Evolutionary conservation across 2,888 invertebrate genomes (phyloP).

Genomic region (Pteria penguin): DNA sequence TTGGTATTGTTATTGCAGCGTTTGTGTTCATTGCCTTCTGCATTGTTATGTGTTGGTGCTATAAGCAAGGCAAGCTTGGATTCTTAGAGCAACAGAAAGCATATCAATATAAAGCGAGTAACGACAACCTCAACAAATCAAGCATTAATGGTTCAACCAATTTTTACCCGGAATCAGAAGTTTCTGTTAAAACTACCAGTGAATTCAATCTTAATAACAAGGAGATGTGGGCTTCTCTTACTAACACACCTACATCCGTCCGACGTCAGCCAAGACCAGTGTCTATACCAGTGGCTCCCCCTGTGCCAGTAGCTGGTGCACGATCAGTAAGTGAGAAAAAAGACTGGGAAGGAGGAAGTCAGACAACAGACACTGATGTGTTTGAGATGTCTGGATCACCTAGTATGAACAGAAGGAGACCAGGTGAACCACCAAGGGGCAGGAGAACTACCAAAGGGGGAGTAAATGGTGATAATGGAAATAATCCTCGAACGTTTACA

Average conservation of each 20-base stretch:
- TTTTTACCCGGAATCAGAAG: not conserved
- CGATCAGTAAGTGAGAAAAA: slow-evolving; percentile 1
- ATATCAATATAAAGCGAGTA: slow-evolving; percentile 14
- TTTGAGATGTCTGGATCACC: not conserved
- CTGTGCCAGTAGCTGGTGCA: not conserved
- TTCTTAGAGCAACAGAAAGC: slow-evolving; percentile 4
- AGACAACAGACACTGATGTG: slow-evolving; percentile 6
- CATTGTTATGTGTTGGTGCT: slow-evolving; percentile 68
- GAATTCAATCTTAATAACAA: slow-evolving; percentile 53
- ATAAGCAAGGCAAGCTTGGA: slow-evolving; percentile 55
- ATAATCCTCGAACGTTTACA: not conserved
- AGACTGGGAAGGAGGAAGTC: slow-evolving; percentile 12
- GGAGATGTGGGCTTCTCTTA: slow-evolving; percentile 48
- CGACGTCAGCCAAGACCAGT: slow-evolving; percentile 17
- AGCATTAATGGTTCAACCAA: slow-evolving; percentile 12
- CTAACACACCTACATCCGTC: slow-evolving; percentile 31
- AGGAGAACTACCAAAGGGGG: slow-evolving; percentile 14
- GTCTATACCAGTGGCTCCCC: slow-evolving; percentile 6
- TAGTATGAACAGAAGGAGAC: slow-evolving; percentile 4
- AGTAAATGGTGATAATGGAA: not conserved
- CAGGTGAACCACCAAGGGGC: slow-evolving; percentile 22
- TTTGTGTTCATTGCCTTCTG: slow-evolving; percentile 60
- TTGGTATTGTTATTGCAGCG: slow-evolving; percentile 67
- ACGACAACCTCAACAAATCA: slow-evolving; percentile 3
- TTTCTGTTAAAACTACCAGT: not conserved